phyloP scores from a whole-genome alignment of 2,113 vertebrate species.

The Perccottus glenii region DNA sequence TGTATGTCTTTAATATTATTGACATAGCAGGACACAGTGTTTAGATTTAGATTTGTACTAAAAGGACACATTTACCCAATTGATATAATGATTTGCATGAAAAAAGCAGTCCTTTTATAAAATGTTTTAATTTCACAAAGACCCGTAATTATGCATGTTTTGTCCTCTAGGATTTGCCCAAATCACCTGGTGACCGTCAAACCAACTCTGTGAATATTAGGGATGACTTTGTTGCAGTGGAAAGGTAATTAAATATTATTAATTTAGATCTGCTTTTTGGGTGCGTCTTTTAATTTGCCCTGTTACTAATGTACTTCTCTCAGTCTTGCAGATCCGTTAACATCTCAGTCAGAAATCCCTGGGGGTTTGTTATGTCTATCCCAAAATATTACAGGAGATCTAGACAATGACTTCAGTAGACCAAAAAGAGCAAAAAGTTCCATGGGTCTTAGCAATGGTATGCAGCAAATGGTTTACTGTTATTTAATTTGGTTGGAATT shows the following conservation, averaged over 20 bases:
- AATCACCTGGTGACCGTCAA: conserved; percentile 8
- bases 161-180: conserved; percentile 24
- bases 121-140: too few relatives aligned
- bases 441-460: conserved; percentile 4
- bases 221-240: conserved; percentile 3
- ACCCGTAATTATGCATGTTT: background rate
- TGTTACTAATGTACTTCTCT: background rate
- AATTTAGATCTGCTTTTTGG: too few relatives aligned
- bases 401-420: background rate
- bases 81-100: too few relatives aligned
- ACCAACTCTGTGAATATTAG: background rate
- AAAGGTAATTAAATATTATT: conserved; percentile 23
- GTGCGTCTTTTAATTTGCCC: too few relatives aligned
- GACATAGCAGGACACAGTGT: too few relatives aligned
- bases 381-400: background rate
- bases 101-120: too few relatives aligned
- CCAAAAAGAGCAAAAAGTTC: background rate
- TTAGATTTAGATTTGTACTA: too few relatives aligned
- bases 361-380: background rate
- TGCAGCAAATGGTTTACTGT: background rate
- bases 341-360: conserved; percentile 7
- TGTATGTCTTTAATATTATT: conserved; percentile 38
- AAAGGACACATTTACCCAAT: too few relatives aligned
- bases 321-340: conserved; percentile 11
- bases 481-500: background rate